Percentiles rank a stretch among this genome's conserved stretches.
phyloP scores from a whole-genome alignment of 1,140 invertebrate genomes.

The Acromyrmex heyeri region DNA sequence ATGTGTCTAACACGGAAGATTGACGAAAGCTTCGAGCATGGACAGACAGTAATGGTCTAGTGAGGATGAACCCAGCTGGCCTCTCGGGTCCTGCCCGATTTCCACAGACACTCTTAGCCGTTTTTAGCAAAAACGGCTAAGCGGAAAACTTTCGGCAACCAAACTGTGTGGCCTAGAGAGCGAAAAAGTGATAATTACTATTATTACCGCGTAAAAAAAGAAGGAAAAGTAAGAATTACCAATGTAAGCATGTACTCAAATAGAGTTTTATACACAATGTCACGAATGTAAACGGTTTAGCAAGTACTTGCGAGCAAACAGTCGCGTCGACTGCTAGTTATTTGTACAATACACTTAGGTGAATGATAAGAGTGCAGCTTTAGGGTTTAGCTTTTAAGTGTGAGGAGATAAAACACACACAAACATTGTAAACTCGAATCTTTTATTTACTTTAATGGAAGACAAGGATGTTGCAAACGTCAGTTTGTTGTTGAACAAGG shows the following conservation, averaged over 20 bases:
- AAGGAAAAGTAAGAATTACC: constrained; percentile 81
- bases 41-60: constrained; percentile 83
- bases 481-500: constrained; percentile 81
- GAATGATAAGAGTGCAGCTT: constrained; percentile 86
- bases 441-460: constrained; percentile 84
- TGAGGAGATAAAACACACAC: constrained; percentile 70
- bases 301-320: constrained; percentile 84
- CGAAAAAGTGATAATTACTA: constrained; percentile 87
- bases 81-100: constrained; percentile 84
- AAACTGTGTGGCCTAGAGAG: constrained; percentile 87
- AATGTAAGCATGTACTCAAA: constrained; percentile 86
- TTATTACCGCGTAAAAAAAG: constrained; percentile 80
- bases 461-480: constrained; percentile 78
- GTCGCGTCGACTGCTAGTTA: constrained; percentile 85
- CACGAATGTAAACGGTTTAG: constrained; percentile 85
- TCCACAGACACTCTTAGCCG: constrained; percentile 78
- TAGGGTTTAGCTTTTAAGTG: constrained; percentile 84
- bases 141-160: constrained; percentile 81
- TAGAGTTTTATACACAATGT: constrained; percentile 87
- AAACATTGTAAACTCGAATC: constrained; percentile 77
- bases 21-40: constrained; percentile 74
- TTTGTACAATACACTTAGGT: constrained; percentile 87
- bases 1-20: constrained; percentile 66
- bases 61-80: constrained; percentile 86
- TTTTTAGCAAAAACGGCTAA: constrained; percentile 77